These are phyloP conservation scores for Sceloporus tristichus DNA, from an alignment of 2,113 vertebrate genomes.

Conservation along the genomic window DNA sequence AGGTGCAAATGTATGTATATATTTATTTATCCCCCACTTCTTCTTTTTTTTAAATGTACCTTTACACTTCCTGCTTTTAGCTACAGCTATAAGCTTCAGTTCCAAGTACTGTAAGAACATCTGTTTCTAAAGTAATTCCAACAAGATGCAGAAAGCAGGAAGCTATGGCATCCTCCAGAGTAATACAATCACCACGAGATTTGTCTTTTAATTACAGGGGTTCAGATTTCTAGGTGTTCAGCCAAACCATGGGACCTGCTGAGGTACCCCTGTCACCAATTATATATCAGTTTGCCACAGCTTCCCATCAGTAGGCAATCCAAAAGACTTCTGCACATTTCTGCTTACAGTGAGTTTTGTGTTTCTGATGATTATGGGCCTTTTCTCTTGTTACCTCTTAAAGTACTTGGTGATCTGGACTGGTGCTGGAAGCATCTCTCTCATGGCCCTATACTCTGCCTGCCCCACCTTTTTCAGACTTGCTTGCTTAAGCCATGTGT, in stretches of 20 bases:
- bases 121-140: conserved; percentile 55
- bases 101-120: conserved; percentile 48
- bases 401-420: no score
- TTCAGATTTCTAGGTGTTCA: conserved; percentile 22
- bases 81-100: conserved; percentile 38
- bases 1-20: conserved; percentile 6
- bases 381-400: no score
- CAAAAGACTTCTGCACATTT: background rate
- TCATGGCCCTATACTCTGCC: no score
- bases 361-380: background rate
- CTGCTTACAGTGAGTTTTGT: conserved; percentile 22
- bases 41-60: conserved; percentile 39
- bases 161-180: conserved; percentile 13
- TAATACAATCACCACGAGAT: conserved; percentile 40
- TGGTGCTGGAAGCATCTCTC: no score
- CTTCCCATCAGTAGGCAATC: conserved; percentile 17
- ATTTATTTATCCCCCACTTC: conserved; percentile 19
- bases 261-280: conserved; percentile 41
- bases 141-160: conserved; percentile 43
- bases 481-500: no score
- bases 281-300: conserved; percentile 23
- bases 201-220: conserved; percentile 17
- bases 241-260: conserved; percentile 31
- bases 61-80: conserved; percentile 51
- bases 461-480: no score